Conservation (phyloP, 2,888 invertebrate genomes). For the Platycnemis pennipes region DNA sequence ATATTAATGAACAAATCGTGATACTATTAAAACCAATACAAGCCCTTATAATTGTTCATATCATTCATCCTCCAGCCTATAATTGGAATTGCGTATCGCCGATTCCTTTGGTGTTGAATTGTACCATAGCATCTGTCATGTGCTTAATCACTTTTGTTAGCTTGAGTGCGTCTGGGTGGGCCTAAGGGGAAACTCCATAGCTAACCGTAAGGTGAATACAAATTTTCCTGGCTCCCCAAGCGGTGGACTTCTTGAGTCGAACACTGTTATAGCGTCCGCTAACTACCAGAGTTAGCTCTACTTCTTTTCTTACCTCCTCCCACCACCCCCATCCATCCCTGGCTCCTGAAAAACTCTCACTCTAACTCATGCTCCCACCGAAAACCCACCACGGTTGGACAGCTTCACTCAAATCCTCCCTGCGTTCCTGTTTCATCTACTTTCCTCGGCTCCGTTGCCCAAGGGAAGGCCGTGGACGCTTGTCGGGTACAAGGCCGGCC, state of each 20-base stretch:
- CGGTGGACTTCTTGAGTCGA: neutral
- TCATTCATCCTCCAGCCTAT: too few species aligned
- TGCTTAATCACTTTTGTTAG: too few species aligned
- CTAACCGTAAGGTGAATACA: neutral
- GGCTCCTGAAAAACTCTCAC: neutral
- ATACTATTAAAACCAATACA: too few species aligned
- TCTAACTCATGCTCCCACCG: neutral
- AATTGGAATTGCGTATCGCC: too few species aligned
- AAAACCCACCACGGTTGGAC: neutral
- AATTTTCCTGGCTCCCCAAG: neutral
- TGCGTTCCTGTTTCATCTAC: neutral
- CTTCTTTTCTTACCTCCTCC: neutral
- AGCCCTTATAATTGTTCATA: too few species aligned
- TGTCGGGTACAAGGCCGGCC: neutral
- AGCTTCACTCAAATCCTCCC: neutral
- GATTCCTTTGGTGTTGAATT: too few species aligned
- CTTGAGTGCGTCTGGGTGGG: neutral
- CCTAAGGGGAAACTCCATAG: neutral
- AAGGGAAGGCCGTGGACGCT: neutral
- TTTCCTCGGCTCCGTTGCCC: neutral
- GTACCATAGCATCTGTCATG: too few species aligned
- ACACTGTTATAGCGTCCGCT: neutral
- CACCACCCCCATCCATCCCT: neutral
- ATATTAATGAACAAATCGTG: too few species aligned
- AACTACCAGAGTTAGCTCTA: constrained; percentile 19